These are phyloP conservation scores for Priocnemis perturbator DNA, from an alignment of 2,888 invertebrate genomes.

Conservation along the genomic window DNA sequence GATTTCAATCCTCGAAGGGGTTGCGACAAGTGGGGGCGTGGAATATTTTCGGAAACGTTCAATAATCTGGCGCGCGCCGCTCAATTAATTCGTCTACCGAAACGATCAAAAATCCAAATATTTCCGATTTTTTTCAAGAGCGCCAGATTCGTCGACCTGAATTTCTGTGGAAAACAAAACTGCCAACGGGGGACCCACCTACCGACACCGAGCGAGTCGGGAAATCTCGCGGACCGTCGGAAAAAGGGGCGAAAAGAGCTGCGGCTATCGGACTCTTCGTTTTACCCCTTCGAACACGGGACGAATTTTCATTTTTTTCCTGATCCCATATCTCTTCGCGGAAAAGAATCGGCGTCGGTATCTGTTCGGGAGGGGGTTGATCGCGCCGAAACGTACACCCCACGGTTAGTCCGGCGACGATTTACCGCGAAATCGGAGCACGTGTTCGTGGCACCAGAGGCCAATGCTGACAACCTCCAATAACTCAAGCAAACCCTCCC, in stretches of 20 bases:
- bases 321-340: constrained; percentile 21
- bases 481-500: constrained; percentile 65
- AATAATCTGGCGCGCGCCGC: too few relatives aligned
- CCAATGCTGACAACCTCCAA: constrained; percentile 67
- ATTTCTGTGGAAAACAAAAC: too few relatives aligned
- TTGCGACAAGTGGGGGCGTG: neutral
- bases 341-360: constrained; percentile 35
- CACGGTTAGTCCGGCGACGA: constrained; percentile 44
- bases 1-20: constrained; percentile 13
- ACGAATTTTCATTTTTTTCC: neutral
- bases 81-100: too few relatives aligned
- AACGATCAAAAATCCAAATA: too few relatives aligned
- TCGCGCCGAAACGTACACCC: constrained; percentile 20
- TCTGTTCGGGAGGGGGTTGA: constrained; percentile 16
- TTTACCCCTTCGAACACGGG: too few relatives aligned
- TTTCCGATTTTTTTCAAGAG: too few relatives aligned
- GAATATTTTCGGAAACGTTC: neutral
- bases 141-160: too few relatives aligned
- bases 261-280: too few relatives aligned
- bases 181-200: too few relatives aligned
- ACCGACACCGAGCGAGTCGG: too few relatives aligned
- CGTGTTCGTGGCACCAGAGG: constrained; percentile 69
- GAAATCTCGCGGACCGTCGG: too few relatives aligned
- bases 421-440: constrained; percentile 70
- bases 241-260: too few relatives aligned